phyloP scores from a whole-genome alignment of 2,888 invertebrate genomes.

The Drosophila phalerata region DNA sequence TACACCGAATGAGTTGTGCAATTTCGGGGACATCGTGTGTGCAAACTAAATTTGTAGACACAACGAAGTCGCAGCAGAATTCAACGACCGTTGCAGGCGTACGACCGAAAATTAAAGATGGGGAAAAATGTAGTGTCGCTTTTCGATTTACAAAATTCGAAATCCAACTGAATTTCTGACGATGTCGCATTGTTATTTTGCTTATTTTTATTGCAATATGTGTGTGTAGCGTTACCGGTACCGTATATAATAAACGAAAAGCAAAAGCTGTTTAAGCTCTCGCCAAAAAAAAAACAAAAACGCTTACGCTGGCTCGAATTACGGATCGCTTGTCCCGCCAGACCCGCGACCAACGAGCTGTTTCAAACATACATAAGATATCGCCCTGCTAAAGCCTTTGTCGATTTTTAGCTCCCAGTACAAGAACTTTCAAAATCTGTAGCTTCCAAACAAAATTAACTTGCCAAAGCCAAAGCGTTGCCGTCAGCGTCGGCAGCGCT shows the following conservation, averaged over 20 bases:
- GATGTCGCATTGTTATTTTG: slow-evolving; percentile 14
- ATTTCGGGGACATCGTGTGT: slow-evolving; percentile 63
- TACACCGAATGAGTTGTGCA: slow-evolving; percentile 84
- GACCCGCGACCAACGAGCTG: slow-evolving; percentile 25
- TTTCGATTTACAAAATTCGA: slow-evolving; percentile 28
- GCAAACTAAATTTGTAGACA: slow-evolving; percentile 58
- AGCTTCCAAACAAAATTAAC: slow-evolving; percentile 82
- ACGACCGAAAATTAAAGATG: slow-evolving; percentile 6
- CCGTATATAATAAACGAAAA: slow-evolving; percentile 7
- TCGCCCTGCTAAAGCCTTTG: slow-evolving; percentile 83
- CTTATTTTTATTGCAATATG: not conserved
- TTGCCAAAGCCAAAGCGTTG: slow-evolving; percentile 62
- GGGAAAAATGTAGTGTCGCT: not conserved
- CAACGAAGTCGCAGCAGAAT: slow-evolving; percentile 58
- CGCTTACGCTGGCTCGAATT: slow-evolving; percentile 66
- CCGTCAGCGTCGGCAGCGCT: slow-evolving; percentile 17
- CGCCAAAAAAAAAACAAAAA: slow-evolving; percentile 54
- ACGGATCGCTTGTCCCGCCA: slow-evolving; percentile 44
- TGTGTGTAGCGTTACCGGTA: not conserved
- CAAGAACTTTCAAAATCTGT: slow-evolving; percentile 84
- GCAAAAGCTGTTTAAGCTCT: slow-evolving; percentile 75
- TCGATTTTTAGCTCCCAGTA: slow-evolving; percentile 84
- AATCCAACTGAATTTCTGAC: slow-evolving; percentile 28
- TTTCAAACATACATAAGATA: slow-evolving; percentile 57
- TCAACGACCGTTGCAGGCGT: slow-evolving; percentile 26